Evolutionary conservation across 2,113 vertebrate genomes (phyloP).

Genomic region (Cheilinus undulatus): DNA sequence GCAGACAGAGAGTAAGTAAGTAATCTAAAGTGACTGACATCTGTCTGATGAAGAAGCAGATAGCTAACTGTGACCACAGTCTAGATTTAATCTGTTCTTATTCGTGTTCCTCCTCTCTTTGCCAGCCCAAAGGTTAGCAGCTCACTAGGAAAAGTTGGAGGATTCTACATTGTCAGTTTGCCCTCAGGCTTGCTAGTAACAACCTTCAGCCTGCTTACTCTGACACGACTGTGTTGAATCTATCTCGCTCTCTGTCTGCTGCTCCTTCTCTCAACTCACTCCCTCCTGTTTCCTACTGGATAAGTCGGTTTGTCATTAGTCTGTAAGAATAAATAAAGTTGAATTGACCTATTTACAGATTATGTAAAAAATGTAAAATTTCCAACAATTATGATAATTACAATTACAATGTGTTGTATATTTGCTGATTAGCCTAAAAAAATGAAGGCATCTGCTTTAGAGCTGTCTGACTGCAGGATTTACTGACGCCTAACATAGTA

Average conservation of each 20-base stretch:
- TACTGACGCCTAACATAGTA: too few relatives aligned
- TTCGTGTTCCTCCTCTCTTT: constrained; percentile 19
- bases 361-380: too few relatives aligned
- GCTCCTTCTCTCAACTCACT: neutral
- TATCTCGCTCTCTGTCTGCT: neutral
- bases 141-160: constrained; percentile 34
- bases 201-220: constrained; percentile 35
- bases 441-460: too few relatives aligned
- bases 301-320: too few relatives aligned
- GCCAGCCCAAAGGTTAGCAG: constrained; percentile 31
- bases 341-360: too few relatives aligned
- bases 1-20: neutral
- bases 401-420: neutral
- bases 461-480: too few relatives aligned
- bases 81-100: constrained; percentile 12
- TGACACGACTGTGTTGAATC: constrained; percentile 6
- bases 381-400: neutral
- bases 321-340: neutral
- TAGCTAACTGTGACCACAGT: neutral
- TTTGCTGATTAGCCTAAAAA: too few relatives aligned
- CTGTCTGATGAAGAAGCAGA: constrained; percentile 8
- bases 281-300: neutral
- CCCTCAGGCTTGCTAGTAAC: constrained; percentile 25
- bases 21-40: neutral
- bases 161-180: constrained; percentile 24